phyloP scores from a whole-genome alignment of 2,113 vertebrate species.

The Nymphicus hollandicus region DNA sequence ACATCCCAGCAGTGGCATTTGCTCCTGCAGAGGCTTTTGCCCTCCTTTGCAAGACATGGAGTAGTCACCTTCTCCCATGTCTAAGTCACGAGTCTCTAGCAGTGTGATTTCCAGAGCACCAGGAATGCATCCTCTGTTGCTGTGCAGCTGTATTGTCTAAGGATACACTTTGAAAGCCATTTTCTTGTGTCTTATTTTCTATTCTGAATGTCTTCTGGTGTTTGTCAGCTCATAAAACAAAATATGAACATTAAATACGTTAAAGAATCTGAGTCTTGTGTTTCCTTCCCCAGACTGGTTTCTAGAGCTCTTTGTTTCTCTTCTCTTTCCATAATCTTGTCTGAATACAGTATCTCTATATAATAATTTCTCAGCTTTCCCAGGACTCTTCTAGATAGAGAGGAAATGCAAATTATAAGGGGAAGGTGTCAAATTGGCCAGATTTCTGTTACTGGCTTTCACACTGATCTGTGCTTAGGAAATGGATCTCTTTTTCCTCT shows the following conservation, averaged over 20 bases:
- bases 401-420: neutral
- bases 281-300: neutral
- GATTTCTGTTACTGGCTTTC: neutral
- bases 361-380: neutral
- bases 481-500: neutral
- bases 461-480: neutral
- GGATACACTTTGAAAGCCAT: neutral
- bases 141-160: neutral
- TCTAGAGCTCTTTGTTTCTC: neutral
- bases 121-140: neutral
- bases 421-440: neutral
- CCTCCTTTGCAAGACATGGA: neutral
- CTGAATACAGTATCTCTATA: neutral
- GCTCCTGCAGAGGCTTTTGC: neutral
- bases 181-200: neutral
- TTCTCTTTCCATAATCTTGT: neutral
- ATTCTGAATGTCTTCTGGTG: slow-evolving; percentile 5
- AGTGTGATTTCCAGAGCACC: neutral
- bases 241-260: neutral
- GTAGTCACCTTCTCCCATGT: neutral
- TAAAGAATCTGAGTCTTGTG: neutral
- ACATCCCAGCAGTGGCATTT: neutral
- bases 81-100: neutral
- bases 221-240: neutral
- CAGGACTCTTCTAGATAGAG: neutral